Evolutionary conservation across 2,113 vertebrate genomes (phyloP), one percentile per base, ranked within the genome.

Genomic region (Nansenia antarctica): DNA sequence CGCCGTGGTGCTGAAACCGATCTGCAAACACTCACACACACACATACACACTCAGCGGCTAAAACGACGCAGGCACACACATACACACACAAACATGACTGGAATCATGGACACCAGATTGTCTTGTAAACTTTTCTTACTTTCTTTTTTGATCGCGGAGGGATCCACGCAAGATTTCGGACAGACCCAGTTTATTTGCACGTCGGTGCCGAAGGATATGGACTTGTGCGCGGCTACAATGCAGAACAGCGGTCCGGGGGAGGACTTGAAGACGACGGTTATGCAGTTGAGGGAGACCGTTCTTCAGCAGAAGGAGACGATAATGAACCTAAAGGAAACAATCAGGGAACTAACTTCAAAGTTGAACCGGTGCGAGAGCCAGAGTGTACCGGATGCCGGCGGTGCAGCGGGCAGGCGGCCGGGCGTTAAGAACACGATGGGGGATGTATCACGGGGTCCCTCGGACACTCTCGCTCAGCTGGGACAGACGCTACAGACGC

Each of bases 261-360:
- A 98, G 81, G 96, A 98, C 86, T 87, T 96, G 88, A 94, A 95
- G 86, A 93, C 89, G 79, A 95, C 90, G 20, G 95, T 98, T 69
- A 91, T 95, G 86, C 96, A 98, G 85, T 94, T 99, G 69, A 92
- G 97, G 66, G 97, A 99, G 80, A 98, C 95, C 2, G 96, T 98
- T 84, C 92, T 98, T 82, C 96, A 98, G 92, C 97, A 98, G 71
- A 97, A 96, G 76, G 97, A 98, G 84, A 98, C 96, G 82, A 98
- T 98, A 66, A 93, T 96, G 90, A 96, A 94, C 86, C 97, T 98
- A 69, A 95, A 94, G 80, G 97, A 99, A 74, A 96, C 96, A 22
- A 99, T 99, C 86, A 92, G 94, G 65, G 97, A 99, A 86, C 93
- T 98, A 80, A 96, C 96, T 55, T 90, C 94, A 61, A 98, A 99